A percentile compares a stretch with the other conserved stretches of the same genome.
These are phyloP conservation scores for Mirounga angustirostris DNA, from an alignment of 2,113 vertebrate genomes.

Conservation along the genomic window DNA sequence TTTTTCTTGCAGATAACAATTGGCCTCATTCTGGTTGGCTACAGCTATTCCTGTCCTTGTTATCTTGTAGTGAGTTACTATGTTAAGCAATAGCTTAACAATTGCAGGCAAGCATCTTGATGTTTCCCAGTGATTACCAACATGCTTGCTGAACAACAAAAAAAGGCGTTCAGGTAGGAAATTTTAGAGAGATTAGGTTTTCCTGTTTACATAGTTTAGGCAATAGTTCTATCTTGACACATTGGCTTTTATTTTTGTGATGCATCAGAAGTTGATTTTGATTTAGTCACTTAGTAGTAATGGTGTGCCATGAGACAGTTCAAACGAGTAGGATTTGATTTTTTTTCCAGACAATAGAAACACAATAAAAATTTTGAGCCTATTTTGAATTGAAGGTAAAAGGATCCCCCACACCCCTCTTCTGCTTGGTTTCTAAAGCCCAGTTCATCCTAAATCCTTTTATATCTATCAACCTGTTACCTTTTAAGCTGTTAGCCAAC, in stretches of 20 bases:
- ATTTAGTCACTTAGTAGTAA: background rate
- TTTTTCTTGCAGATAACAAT: background rate
- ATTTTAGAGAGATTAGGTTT: constrained; percentile 80
- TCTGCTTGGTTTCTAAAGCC: background rate
- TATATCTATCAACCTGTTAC: background rate
- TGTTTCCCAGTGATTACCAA: constrained; percentile 70
- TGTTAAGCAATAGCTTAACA: constrained; percentile 56
- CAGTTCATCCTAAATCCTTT: background rate
- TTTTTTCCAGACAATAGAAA: constrained; percentile 52
- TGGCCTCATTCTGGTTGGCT: constrained; percentile 23
- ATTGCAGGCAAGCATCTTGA: constrained; percentile 55
- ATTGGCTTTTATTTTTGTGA: constrained; percentile 51
- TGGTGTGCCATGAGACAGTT: background rate
- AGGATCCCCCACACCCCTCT: background rate
- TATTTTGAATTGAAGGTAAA: constrained; percentile 45
- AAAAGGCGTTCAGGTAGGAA: constrained; percentile 80
- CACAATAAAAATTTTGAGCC: background rate
- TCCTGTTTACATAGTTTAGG: constrained; percentile 84
- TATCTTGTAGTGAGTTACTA: constrained; percentile 3
- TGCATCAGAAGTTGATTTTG: constrained; percentile 28
- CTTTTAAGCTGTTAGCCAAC: background rate
- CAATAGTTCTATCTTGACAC: constrained; percentile 59
- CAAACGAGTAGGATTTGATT: background rate
- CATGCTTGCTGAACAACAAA: constrained; percentile 7
- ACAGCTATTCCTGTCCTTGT: background rate